phyloP scores from a whole-genome alignment of 2,797 vertebrate genomes.

The Sebastes wilsoni region DNA sequence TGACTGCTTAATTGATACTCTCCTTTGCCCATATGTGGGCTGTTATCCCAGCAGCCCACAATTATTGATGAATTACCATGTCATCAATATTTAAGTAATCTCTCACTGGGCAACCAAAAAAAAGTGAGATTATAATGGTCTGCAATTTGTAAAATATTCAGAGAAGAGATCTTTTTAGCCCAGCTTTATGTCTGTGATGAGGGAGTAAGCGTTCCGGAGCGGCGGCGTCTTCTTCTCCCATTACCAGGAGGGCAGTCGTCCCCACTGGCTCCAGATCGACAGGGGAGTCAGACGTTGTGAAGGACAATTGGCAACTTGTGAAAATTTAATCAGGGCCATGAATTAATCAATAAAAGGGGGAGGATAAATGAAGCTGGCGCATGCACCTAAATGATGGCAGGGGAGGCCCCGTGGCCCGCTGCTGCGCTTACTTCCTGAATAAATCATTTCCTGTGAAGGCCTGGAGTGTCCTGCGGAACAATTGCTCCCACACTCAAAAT shows the following conservation, averaged over 20 bases:
- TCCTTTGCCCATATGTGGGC: conserved; percentile 43
- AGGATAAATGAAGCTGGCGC: conserved; percentile 69
- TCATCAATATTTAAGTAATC: conserved; percentile 74
- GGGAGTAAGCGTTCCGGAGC: conserved; percentile 34
- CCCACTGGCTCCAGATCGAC: conserved; percentile 67
- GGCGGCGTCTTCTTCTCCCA: conserved; percentile 36
- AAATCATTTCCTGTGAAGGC: conserved; percentile 78
- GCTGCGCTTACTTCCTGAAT: conserved; percentile 75
- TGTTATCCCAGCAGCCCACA: conserved; percentile 54
- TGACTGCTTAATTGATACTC: conserved; percentile 68
- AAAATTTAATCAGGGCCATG: conserved; percentile 81
- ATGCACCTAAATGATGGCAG: conserved; percentile 67
- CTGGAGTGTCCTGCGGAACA: conserved; percentile 55
- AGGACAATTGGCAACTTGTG: conserved; percentile 81
- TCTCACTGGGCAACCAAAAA: conserved; percentile 50
- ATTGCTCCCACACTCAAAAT: conserved; percentile 40
- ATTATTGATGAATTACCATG: conserved; percentile 75
- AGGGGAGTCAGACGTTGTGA: conserved; percentile 69
- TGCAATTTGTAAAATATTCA: conserved; percentile 71
- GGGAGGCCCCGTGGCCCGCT: conserved; percentile 61
- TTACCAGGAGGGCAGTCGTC: conserved; percentile 61
- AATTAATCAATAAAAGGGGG: conserved; percentile 80
- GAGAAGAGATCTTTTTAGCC: conserved; percentile 30
- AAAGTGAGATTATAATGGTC: conserved; percentile 56
- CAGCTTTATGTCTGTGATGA: conserved; percentile 36